Percentiles rank a stretch among this genome's conserved stretches.
Evolutionary conservation across 53 echinoderm and acorn worm species (phyloP).

Genomic region (Mesocentrotus franciscanus): DNA sequence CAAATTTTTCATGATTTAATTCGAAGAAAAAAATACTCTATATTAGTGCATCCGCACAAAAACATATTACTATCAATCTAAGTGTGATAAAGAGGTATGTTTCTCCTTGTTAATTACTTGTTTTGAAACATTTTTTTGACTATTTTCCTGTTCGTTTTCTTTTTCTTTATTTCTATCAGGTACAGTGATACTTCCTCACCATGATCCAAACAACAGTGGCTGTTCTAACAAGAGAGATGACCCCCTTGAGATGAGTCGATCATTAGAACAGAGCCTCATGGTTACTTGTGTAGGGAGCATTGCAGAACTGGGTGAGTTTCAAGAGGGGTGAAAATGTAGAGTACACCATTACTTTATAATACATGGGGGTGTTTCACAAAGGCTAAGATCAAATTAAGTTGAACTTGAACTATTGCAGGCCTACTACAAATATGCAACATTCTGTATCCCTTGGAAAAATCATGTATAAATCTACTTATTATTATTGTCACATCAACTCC

Average conservation of each 20-base stretch:
- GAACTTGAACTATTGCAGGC: no score
- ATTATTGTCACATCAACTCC: no score
- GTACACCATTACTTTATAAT: background rate
- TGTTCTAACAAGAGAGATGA: slow-evolving; percentile 49
- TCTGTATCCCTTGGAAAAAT: no score
- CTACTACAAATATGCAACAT: no score
- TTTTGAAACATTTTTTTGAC: background rate
- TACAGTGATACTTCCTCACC: slow-evolving; percentile 54
- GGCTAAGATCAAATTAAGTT: no score
- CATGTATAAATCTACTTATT: no score
- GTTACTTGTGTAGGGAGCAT: slow-evolving; percentile 98
- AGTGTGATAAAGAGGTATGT: no score
- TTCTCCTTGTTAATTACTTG: background rate
- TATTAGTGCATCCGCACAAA: no score
- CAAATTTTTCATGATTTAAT: no score
- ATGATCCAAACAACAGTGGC: background rate
- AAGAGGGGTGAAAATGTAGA: slow-evolving; percentile 16
- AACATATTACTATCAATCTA: no score
- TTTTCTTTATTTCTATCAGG: slow-evolving; percentile 30
- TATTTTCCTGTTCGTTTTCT: background rate
- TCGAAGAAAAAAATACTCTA: no score
- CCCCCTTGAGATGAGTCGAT: slow-evolving; percentile 80
- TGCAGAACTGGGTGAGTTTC: slow-evolving; percentile 87
- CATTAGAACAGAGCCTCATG: slow-evolving; percentile 92
- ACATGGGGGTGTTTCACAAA: no score